These are phyloP conservation scores for Atethmia centrago DNA, from an alignment of 2,888 invertebrate species.

Conservation along the genomic window DNA sequence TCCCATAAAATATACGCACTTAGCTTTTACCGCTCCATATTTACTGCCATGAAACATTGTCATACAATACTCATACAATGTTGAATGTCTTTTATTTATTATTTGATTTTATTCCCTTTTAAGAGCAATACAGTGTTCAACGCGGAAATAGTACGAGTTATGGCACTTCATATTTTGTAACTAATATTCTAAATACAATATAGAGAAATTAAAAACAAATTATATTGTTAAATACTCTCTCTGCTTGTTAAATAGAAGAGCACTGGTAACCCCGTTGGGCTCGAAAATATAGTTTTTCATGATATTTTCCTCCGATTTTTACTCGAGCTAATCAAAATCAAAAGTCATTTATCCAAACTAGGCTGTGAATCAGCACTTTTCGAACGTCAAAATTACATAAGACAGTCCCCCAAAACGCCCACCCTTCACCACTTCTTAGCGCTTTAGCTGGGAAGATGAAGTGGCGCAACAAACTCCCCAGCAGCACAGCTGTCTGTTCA, in stretches of 20 bases:
- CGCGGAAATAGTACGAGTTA: conserved; percentile 3
- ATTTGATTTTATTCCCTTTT: conserved; percentile 52
- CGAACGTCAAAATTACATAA: too few species aligned
- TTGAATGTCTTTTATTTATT: conserved; percentile 61
- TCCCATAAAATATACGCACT: conserved; percentile 74
- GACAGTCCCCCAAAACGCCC: too few species aligned
- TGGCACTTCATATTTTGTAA: conserved; percentile 2
- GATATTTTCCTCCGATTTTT: not conserved
- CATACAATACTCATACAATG: conserved; percentile 70
- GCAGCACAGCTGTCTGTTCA: too few species aligned
- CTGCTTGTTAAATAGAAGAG: too few species aligned
- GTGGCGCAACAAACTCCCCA: too few species aligned
- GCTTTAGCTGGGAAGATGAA: too few species aligned
- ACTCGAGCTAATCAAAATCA: too few species aligned
- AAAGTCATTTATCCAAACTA: too few species aligned
- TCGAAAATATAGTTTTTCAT: not conserved
- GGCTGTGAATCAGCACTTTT: too few species aligned
- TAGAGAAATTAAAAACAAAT: too few species aligned
- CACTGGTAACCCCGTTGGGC: not conserved
- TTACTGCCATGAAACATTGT: conserved; percentile 69
- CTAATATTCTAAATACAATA: not conserved
- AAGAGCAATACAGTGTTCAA: conserved; percentile 23
- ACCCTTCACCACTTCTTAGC: too few species aligned
- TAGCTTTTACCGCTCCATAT: conserved; percentile 74
- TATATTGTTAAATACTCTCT: not conserved